A percentile compares a stretch with the other conserved stretches of the same genome.
These are phyloP conservation scores for Plestiodon gilberti DNA, from an alignment of 2,113 vertebrate genomes.

Conservation along the genomic window DNA sequence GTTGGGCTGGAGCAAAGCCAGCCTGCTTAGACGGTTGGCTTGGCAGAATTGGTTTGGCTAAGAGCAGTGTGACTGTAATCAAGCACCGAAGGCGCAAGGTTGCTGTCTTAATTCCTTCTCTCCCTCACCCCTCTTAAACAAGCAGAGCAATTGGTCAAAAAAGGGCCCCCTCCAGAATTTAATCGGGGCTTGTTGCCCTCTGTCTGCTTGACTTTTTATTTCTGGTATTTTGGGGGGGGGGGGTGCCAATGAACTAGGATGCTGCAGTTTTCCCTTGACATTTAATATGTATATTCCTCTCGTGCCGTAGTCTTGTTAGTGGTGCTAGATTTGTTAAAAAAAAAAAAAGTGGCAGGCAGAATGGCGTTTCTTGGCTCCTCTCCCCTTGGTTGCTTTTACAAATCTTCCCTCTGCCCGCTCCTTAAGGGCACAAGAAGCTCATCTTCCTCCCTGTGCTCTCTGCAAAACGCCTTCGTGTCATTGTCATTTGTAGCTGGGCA, in stretches of 20 bases:
- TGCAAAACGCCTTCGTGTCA: constrained; percentile 55
- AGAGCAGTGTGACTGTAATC: not conserved
- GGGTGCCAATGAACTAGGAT: constrained; percentile 1
- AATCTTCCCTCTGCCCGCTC: constrained; percentile 58
- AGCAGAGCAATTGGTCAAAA: not conserved
- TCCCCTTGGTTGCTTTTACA: constrained; percentile 29
- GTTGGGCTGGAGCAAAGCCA: not conserved
- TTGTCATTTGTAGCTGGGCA: constrained; percentile 73
- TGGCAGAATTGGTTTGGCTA: not conserved
- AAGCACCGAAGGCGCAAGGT: no score
- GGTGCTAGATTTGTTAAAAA: constrained; percentile 64
- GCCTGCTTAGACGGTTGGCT: not conserved
- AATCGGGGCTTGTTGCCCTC: not conserved
- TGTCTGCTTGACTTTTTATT: not conserved
- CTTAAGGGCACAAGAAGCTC: constrained; percentile 39
- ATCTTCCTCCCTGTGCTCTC: constrained; percentile 44
- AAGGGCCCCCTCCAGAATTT: no score
- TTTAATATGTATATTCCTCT: constrained; percentile 56
- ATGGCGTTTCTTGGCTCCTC: not conserved
- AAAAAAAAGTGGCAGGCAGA: constrained; percentile 61
- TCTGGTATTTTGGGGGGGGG: constrained; percentile 42
- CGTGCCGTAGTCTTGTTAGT: constrained; percentile 70
- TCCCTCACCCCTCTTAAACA: not conserved
- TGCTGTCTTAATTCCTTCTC: not conserved
- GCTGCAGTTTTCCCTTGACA: constrained; percentile 32